Base-by-base conservation (phyloP, 1,140 invertebrate genomes). In the Helicoverpa zea region DNA sequence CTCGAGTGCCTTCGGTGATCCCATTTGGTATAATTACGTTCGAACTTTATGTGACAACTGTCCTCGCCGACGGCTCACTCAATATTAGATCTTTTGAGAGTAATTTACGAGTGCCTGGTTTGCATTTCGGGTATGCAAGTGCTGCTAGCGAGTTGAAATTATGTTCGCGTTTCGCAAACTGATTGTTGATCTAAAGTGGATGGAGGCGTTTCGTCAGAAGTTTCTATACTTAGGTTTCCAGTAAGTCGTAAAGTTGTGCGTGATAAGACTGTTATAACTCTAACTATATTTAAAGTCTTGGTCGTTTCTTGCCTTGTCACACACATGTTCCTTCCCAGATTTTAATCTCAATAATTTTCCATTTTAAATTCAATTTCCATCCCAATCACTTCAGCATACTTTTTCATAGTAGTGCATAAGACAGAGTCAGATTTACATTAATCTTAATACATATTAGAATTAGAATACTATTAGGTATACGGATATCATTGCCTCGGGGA, bases 1-100 rank as follows among this genome's bases (percentile, higher is more conserved):
- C 88, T 77, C 73, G 91, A 86, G 87, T 87, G 83, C 92, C 92
- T 94, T 94, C 90, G 81, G 81, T 81, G 82, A 75, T 85, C 91
- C 80, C 88, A 94, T 94, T 94, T 92, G 92, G 90, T 92, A 94
- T 92, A 92, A 93, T 93, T 93, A 91, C 89, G 85, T 88, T 87
- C 86, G 87, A 92, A 92, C 88, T 91, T 92, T 89, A 90, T 84
- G 81, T 68, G 73, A 78, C 78, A 79, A 81, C 76, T 91, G 92
- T 88, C 92, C 92, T 93, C 89, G 92, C 90, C 91, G 83, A 80
- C 84, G 89, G 88, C 87, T 83, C 84, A 84, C 82, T 86, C 84
- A 87, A 81, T 84, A 88, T 73, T 58, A n/a, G 52, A 56, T 58
- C 23, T 72, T 72, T 73, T 73, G 70, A 16, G 51, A 30, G 23